A percentile compares a stretch with the other conserved stretches of the same genome.
Evolutionary conservation across 2,797 vertebrate species (phyloP).

Genomic region (Remorina albescens): DNA sequence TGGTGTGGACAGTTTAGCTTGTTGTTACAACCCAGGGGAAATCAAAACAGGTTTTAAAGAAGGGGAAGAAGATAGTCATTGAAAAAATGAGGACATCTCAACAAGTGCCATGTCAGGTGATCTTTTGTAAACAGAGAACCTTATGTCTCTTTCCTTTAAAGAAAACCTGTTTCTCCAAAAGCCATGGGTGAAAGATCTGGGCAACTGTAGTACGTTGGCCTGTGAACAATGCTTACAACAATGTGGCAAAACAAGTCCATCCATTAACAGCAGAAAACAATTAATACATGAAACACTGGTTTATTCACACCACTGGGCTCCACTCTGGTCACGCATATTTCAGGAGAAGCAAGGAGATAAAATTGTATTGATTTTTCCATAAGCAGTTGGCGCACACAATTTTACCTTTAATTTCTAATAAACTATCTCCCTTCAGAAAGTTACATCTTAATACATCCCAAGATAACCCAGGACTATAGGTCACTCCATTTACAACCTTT

Average conservation of each 20-base stretch:
- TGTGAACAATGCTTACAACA: conserved; percentile 46
- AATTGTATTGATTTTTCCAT: not conserved
- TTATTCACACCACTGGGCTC: conserved; percentile 12
- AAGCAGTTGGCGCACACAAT: not conserved
- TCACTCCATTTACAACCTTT: not conserved
- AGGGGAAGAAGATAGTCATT: not conserved
- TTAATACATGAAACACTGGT: conserved; percentile 37
- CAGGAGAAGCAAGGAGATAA: not conserved
- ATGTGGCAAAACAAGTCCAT: conserved; percentile 77
- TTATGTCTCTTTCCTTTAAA: conserved; percentile 22
- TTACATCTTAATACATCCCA: not conserved
- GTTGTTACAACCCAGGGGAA: not conserved
- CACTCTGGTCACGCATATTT: not conserved
- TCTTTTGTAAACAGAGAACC: conserved; percentile 2
- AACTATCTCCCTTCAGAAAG: not conserved
- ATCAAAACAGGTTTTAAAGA: not conserved
- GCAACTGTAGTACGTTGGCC: conserved; percentile 27
- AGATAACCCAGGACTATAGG: not conserved
- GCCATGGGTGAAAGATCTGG: conserved; percentile 36
- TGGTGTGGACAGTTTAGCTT: not conserved
- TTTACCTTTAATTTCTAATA: not conserved
- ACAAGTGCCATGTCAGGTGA: not conserved
- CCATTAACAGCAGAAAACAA: conserved; percentile 38
- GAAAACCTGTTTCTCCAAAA: conserved; percentile 68
- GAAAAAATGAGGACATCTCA: not conserved